These are phyloP conservation scores for Beaufortia kweichowensis DNA, from an alignment of 2,113 vertebrate genomes.

Conservation along the genomic window DNA sequence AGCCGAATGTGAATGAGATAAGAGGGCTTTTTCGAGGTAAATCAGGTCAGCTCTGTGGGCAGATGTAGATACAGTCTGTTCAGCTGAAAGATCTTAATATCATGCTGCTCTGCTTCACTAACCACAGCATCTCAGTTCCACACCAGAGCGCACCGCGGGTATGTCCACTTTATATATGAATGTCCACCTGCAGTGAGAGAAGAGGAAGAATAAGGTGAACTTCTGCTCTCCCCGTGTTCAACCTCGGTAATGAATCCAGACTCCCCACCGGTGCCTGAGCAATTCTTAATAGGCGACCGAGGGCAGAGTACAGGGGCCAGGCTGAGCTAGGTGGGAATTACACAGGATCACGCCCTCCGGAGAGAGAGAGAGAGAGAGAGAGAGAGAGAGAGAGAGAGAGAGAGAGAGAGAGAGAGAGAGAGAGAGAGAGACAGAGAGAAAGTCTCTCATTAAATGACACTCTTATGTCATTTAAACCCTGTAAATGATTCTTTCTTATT, in stretches of 20 bases:
- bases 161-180: constrained; percentile 31
- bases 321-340: constrained; percentile 45
- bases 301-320: constrained; percentile 36
- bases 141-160: constrained; percentile 20
- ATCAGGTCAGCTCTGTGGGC: constrained; percentile 29
- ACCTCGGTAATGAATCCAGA: constrained; percentile 50
- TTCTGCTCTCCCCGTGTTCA: constrained; percentile 31
- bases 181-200: constrained; percentile 17
- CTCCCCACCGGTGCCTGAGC: constrained; percentile 38
- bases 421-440: no score
- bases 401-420: no score
- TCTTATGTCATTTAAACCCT: no score
- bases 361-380: no score
- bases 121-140: constrained; percentile 35
- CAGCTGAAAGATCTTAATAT: constrained; percentile 39
- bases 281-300: constrained; percentile 48
- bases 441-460: no score
- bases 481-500: no score
- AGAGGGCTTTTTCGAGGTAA: background rate
- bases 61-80: constrained; percentile 41
- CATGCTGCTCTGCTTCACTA: constrained; percentile 36
- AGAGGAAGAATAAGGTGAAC: constrained; percentile 39
- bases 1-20: background rate
- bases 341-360: constrained; percentile 42
- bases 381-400: no score